Base-by-base conservation (phyloP, 2,797 vertebrate species). In the Rhyacichthys aspro region DNA sequence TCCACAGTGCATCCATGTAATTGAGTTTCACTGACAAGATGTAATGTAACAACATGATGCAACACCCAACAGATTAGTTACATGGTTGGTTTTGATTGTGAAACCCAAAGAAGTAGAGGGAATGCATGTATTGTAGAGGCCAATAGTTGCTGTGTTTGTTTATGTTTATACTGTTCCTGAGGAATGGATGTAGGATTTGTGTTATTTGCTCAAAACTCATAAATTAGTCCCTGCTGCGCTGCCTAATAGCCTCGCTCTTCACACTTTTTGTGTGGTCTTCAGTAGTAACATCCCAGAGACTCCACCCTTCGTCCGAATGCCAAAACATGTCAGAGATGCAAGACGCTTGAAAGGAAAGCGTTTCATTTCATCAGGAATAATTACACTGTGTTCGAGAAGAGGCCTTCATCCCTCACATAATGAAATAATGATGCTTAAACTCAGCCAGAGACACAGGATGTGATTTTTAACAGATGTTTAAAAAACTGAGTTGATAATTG, bases 281-380 rank as follows among this genome's bases (percentile, higher is more conserved):
- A 52, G 39, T 14, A 6, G 41, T 49, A 75, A 62, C 74, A 54
- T 82, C 72, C 41, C 42, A 8, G 52, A 50, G 28, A 43, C 66
- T 59, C 63, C 74, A 8, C 59, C 67, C 33, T 11, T 37, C 32
- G 7, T 43, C 55, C 15, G n/a, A 71, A 68, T 52, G 60, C 76
- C 78, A 83, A 63, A 71, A 72, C 72, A 78, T 71, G 75, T 77
- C 67, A 74, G 58, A 76, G 70, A 85, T 59, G 63, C 62, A 52
- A 83, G 83, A 80, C 58, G 59, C 62, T 49, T 83, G 73, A 78
- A 72, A 71, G 76, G 43, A 76, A 64, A 65, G 69, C 67, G 50
- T 85, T 82, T 81, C 16, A 86, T 83, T 88, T 88, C 81, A 87
- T 87, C 83, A 82, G 81, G 66, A 77, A 66, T 88, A 79, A 88